A percentile compares a stretch with the other conserved stretches of the same genome.
Evolutionary conservation across 2,888 invertebrate species (phyloP).

Genomic region (Philaethria dido): DNA sequence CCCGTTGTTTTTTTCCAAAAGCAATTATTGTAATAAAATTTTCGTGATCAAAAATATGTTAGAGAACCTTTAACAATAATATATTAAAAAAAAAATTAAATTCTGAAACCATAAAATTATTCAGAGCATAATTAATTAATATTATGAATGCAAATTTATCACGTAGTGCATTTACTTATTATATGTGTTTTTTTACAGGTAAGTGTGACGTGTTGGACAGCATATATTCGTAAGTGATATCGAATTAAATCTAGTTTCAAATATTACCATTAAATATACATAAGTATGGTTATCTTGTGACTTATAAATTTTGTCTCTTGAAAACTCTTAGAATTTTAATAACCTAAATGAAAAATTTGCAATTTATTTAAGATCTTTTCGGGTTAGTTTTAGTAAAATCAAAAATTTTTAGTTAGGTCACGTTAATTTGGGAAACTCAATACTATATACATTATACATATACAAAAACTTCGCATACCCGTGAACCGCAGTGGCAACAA

Average conservation of each 20-base stretch:
- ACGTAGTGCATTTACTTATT: neutral
- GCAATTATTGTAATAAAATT: no score
- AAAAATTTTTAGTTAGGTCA: no score
- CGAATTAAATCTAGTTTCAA: neutral
- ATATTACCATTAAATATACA: neutral
- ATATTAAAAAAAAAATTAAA: no score
- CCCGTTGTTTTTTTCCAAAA: no score
- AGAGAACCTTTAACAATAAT: no score
- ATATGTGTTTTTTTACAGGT: conserved; percentile 13
- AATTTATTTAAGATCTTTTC: no score
- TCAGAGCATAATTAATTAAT: no score
- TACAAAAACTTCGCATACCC: conserved; percentile 17
- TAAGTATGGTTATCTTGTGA: conserved; percentile 15
- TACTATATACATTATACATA: conserved; percentile 4
- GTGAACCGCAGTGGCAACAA: conserved; percentile 51
- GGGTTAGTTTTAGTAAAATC: no score
- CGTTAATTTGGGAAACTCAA: neutral
- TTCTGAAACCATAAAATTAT: no score
- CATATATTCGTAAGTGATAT: conserved; percentile 3
- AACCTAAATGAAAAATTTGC: no score
- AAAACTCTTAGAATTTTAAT: neutral
- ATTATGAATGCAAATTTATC: neutral
- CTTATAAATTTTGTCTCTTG: neutral
- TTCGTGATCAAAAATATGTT: no score
- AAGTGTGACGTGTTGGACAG: conserved; percentile 18